Base-by-base conservation (phyloP, 2,113 vertebrate species). In the Caloenas nicobarica region DNA sequence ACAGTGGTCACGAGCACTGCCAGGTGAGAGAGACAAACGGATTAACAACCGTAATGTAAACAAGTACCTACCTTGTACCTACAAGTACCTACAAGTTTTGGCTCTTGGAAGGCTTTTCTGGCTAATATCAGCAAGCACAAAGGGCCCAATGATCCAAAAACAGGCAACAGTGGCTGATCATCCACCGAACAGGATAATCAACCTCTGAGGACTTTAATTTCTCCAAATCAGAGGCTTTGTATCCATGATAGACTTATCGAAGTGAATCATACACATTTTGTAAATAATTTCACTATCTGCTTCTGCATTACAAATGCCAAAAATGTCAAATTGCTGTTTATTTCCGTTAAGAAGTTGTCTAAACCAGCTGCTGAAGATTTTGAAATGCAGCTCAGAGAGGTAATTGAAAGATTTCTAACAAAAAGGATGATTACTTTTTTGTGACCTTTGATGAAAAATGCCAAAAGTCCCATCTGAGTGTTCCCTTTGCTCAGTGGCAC, bases 1-100 rank as follows among this genome's bases (percentile, higher is more conserved):
- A 98, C 95, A 0, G 95, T 89, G 24, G 42, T 48, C 86, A 98
- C 98, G 46, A 98, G 95, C 51, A 9, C 97, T 98, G 97, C 36
- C 7, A 4, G 26, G n/a, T 3, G 50, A 82, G 78, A 96, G 29
- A 78, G 28, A 91, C 3, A 70, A 61, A 15, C 24, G 51, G 53
- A 42, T 84, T 64, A 64, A 51, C 10, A 48, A 33, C 17, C 46
- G 54, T 23, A 13, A 26, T 25, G 54, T 28, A 87, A 66, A 51
- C 40, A 54, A 58, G 34, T 12, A n/a, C 21, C n/a, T 60, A 24
- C 18, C 19, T 54, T 42, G 40, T 42, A 42, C 40, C 40, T 42
- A 42, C 40, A 42, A 42, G 40, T 42, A 42, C 40, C 40, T 42
- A 42, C 40, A 42, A 42, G 40, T 80, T 80, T 24, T 42, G 40